Conservation (phyloP, 2,888 invertebrate species). For the Habrosyne pyritoides region DNA sequence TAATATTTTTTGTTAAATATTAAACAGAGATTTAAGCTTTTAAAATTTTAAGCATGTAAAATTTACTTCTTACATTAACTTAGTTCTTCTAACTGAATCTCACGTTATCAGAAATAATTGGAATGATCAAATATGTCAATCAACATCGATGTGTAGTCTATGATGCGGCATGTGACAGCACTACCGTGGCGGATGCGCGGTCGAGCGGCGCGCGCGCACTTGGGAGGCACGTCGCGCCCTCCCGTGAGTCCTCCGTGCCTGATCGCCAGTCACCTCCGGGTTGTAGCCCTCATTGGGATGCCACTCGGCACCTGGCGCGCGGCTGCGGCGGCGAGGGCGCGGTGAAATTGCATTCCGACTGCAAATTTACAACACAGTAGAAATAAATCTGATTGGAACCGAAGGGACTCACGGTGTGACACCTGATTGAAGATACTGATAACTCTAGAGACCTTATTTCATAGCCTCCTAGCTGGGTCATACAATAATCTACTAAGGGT, state of each 20-base stretch:
- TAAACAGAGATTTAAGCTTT: too few species aligned
- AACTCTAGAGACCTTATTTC: neutral
- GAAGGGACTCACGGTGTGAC: neutral
- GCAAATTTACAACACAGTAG: constrained; percentile 8
- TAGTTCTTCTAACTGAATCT: too few species aligned
- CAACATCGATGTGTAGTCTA: neutral
- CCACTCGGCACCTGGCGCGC: constrained; percentile 40
- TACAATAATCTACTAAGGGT: too few species aligned
- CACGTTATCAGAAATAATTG: too few species aligned
- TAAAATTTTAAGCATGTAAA: too few species aligned
- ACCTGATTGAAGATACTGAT: neutral
- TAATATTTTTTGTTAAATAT: neutral
- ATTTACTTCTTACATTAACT: too few species aligned
- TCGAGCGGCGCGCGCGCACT: constrained; percentile 49
- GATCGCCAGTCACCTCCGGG: constrained; percentile 12
- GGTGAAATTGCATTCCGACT: constrained; percentile 4
- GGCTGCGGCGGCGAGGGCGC: neutral
- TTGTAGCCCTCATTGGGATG: constrained; percentile 40
- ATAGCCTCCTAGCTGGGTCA: neutral
- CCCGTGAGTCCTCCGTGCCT: constrained; percentile 39
- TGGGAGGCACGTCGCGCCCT: constrained; percentile 52
- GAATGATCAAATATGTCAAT: neutral
- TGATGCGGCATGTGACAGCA: neutral
- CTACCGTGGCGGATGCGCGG: constrained; percentile 43
- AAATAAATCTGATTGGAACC: neutral